Percentiles rank a stretch among this genome's conserved stretches.
Evolutionary conservation across 2,797 vertebrate species (phyloP).

Genomic region (Acomys russatus): DNA sequence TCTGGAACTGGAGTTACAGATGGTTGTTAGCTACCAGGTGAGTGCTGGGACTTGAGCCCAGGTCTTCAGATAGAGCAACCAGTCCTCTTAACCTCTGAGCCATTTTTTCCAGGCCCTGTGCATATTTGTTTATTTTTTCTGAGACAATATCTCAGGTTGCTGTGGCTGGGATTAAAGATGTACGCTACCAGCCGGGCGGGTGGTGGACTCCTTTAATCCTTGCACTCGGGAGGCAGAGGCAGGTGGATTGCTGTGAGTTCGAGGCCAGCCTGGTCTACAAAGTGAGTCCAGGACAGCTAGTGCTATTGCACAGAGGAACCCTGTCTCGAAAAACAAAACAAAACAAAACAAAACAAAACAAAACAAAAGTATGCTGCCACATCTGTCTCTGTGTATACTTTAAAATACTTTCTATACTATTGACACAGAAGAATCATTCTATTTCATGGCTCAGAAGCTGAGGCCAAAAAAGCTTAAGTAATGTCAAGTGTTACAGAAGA

Average conservation of each 20-base stretch:
- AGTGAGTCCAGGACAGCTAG: no score
- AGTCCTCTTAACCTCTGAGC: neutral
- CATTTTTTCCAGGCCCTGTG: neutral
- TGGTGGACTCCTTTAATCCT: no score
- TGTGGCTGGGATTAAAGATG: neutral
- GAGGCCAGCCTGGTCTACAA: no score
- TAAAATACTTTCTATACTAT: neutral
- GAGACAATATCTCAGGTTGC: neutral
- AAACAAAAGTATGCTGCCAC: no score
- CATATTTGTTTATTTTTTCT: neutral
- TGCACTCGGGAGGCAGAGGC: no score
- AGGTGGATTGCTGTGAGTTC: no score
- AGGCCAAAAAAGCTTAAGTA: neutral
- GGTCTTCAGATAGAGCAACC: neutral
- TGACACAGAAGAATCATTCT: neutral
- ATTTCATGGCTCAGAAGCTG: slow-evolving; percentile 19
- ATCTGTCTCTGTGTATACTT: neutral
- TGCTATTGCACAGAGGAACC: no score
- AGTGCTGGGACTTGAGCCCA: neutral
- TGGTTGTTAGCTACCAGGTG: neutral
- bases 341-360: no score
- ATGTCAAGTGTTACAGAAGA: neutral
- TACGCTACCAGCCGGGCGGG: no score
- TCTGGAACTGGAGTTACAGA: neutral
- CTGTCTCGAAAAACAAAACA: no score